Conservation (phyloP, 2,113 vertebrate species). For the Eudyptes chrysolophus region DNA sequence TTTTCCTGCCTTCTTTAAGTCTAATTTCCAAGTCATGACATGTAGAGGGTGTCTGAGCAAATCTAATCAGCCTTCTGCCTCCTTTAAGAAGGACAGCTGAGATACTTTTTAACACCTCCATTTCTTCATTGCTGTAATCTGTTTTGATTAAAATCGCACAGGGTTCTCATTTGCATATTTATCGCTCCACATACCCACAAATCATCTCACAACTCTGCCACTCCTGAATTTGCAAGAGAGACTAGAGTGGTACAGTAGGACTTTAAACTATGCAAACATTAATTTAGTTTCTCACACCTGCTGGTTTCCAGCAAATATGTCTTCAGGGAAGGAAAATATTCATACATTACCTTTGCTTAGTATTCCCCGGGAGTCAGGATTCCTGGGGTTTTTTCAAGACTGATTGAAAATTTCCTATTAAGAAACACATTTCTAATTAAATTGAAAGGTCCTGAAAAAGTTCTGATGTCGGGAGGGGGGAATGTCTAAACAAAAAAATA, state of each 20-base stretch:
- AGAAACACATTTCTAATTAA: slow-evolving; percentile 10
- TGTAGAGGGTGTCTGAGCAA: slow-evolving; percentile 5
- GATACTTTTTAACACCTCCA: slow-evolving; percentile 13
- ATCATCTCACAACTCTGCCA: background rate
- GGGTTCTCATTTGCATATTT: slow-evolving; percentile 42
- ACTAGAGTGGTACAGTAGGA: background rate
- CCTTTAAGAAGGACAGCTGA: slow-evolving; percentile 22
- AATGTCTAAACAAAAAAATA: background rate
- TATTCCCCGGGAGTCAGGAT: background rate
- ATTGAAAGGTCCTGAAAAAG: background rate
- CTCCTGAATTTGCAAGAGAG: background rate
- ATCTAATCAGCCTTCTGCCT: slow-evolving; percentile 49
- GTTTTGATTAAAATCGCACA: slow-evolving; percentile 41
- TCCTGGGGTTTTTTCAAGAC: background rate
- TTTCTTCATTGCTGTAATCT: slow-evolving; percentile 26
- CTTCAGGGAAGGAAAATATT: slow-evolving; percentile 14
- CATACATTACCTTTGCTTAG: background rate
- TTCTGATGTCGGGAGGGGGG: background rate
- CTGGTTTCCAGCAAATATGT: background rate
- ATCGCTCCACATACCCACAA: background rate
- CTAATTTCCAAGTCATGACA: slow-evolving; percentile 36
- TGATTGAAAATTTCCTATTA: background rate
- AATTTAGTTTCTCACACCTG: slow-evolving; percentile 36
- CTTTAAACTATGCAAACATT: background rate
- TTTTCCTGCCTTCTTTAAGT: background rate